Evolutionary conservation across 2,888 invertebrate genomes (phyloP).

Genomic region (Drosophila tripunctata): DNA sequence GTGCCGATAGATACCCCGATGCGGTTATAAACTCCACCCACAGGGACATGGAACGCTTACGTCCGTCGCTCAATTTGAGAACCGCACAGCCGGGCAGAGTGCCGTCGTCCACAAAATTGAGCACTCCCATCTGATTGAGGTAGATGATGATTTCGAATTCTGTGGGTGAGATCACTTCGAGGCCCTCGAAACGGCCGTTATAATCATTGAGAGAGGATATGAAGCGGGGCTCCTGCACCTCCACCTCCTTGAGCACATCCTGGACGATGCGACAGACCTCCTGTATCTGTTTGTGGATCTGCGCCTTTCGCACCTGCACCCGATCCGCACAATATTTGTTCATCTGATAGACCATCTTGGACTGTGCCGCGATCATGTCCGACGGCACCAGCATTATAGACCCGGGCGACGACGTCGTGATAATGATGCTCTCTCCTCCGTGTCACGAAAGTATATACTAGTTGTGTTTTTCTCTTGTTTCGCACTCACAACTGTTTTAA

Average conservation of each 20-base stretch:
- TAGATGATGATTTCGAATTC: constrained; percentile 98
- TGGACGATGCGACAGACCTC: constrained; percentile 97
- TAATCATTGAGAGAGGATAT: constrained; percentile 95
- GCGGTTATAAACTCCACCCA: constrained; percentile 99
- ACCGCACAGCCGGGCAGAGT: constrained; percentile 96
- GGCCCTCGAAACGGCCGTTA: constrained; percentile 95
- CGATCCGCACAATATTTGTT: constrained; percentile 97
- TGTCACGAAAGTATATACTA: constrained; percentile 7
- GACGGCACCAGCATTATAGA: constrained; percentile 94
- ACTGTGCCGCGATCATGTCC: constrained; percentile 97
- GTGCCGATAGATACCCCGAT: constrained; percentile 96
- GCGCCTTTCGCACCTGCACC: constrained; percentile 93
- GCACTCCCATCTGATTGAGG: constrained; percentile 99
- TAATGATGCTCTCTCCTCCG: neutral
- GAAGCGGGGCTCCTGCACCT: constrained; percentile 97
- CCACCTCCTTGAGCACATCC: constrained; percentile 97
- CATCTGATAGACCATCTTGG: constrained; percentile 97
- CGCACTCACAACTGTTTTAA: constrained; percentile 19
- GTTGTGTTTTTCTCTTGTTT: neutral
- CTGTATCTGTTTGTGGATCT: constrained; percentile 94
- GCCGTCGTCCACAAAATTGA: constrained; percentile 98
- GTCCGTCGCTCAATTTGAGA: constrained; percentile 96
- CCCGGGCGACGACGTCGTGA: constrained; percentile 58
- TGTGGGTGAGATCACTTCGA: constrained; percentile 95
- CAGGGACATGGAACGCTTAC: constrained; percentile 98